phyloP scores from a whole-genome alignment of 35 echinoderm and acorn worm species.

The Apostichopus japonicus region DNA sequence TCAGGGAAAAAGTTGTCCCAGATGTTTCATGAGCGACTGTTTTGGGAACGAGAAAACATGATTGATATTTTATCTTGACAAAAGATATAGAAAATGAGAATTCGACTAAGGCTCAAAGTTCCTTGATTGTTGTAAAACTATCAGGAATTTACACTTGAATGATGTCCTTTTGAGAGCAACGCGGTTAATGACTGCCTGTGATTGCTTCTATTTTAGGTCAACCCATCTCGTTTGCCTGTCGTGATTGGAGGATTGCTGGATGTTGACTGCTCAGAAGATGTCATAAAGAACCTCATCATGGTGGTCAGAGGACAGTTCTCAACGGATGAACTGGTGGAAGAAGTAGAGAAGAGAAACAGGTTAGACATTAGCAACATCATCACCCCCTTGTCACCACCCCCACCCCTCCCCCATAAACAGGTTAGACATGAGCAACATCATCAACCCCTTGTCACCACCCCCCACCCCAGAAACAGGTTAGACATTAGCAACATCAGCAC shows the following conservation, averaged over 20 bases:
- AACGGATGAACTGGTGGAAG: conserved; percentile 97
- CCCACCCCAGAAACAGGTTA: conserved; percentile 51
- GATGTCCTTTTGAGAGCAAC: too few relatives aligned
- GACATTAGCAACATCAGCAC: not conserved
- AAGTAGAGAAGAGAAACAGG: conserved; percentile 98
- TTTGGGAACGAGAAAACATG: too few relatives aligned
- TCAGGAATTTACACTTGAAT: too few relatives aligned
- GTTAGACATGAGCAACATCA: too few relatives aligned
- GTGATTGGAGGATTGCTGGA: conserved; percentile 95
- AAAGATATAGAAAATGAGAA: too few relatives aligned
- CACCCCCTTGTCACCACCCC: not conserved
- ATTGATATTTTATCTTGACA: too few relatives aligned
- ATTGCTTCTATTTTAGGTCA: conserved; percentile 67
- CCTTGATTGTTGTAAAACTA: too few relatives aligned
- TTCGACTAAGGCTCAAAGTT: too few relatives aligned
- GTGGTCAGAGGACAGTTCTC: conserved; percentile 98
- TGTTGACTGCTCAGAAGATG: conserved; percentile 97
- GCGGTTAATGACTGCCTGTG: not conserved
- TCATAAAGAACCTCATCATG: conserved; percentile 99
- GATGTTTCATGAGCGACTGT: too few relatives aligned
- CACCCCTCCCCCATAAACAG: too few relatives aligned
- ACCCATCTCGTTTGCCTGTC: conserved; percentile 97
- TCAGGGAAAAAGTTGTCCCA: too few relatives aligned
- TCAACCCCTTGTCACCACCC: too few relatives aligned
- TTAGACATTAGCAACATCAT: not conserved